Evolutionary conservation across 1,140 invertebrate genomes (phyloP), one percentile per base, ranked within the genome.

Genomic region (Octopus bimaculoides): DNA sequence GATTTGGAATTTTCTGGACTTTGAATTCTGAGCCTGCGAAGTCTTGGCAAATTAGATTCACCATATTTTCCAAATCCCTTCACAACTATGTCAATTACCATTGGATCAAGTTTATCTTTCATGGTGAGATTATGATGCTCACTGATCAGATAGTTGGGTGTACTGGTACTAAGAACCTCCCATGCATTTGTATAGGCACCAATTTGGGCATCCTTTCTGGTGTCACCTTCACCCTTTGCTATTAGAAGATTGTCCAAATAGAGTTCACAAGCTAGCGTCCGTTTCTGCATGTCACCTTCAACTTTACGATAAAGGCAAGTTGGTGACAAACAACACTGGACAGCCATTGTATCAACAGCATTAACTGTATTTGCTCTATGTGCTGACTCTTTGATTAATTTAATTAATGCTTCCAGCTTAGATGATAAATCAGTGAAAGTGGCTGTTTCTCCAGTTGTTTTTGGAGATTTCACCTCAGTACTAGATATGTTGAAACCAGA

Each of bases 231-330:
- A 5, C 82, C 83, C 54, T 80, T 79, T 5, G 81, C 80, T 41
- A 86, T 84, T 54, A 84, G 78, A 14, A 85, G 75, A 66, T 85
- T 84, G 66, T 86, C 83, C 69, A 86, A 52, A 54, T 84, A 86
- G 20, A 85, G 52, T 54, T 86, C 85, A 82, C 83, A 85, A 7
- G 61, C 73, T 3, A 85, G 66, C 4, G 56, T 71, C 4, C 74
- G n/a, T 17, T 82, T 81, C 12, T n/a, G 41, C 4, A 74, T 77
- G 6, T 75, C 78, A 7, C 9, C 14, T 6, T 78, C 77, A 61
- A 66, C 54, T n/a, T 52, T 53, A 26, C 82, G 79, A 77, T 81
- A 86, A n/a, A 85, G 80, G 69, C 84, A 81, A 5, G 83, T 84
- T 41, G 84, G 84, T n/a, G 79, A 78, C 10, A 86, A 77, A 4